phyloP scores from a whole-genome alignment of 2,888 invertebrate genomes.

The Gastrophysa polygoni region DNA sequence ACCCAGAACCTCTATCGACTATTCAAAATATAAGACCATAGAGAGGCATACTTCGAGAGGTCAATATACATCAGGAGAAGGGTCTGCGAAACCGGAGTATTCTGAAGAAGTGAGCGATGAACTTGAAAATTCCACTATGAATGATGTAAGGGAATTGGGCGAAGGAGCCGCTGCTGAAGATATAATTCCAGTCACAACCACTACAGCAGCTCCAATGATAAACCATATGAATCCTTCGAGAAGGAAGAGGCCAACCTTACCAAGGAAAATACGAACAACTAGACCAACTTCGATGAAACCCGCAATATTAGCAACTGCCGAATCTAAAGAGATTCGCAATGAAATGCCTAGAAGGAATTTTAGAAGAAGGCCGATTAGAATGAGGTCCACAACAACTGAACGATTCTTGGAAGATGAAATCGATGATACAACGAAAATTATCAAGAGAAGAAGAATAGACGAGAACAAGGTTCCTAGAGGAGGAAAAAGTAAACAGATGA shows the following conservation, averaged over 20 bases:
- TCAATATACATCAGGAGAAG: constrained; percentile 41
- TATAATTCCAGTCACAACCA: constrained; percentile 7
- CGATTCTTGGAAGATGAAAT: constrained; percentile 31
- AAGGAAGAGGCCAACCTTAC: constrained; percentile 37
- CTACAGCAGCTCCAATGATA: constrained; percentile 24
- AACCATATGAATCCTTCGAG: constrained; percentile 21
- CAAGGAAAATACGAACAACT: constrained; percentile 25
- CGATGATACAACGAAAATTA: constrained; percentile 35
- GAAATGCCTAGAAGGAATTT: constrained; percentile 45
- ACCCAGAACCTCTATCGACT: constrained; percentile 53
- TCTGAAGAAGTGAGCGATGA: too few relatives aligned
- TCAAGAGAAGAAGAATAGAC: constrained; percentile 33
- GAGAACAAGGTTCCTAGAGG: neutral
- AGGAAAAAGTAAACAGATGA: neutral
- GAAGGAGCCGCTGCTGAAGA: constrained; percentile 7
- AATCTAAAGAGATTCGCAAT: constrained; percentile 10
- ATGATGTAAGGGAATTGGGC: too few relatives aligned
- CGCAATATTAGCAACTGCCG: neutral
- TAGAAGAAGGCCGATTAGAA: constrained; percentile 45
- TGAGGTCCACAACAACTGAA: constrained; percentile 39
- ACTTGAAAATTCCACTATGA: too few relatives aligned
- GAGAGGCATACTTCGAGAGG: constrained; percentile 43
- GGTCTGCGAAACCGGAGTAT: neutral
- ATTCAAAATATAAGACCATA: constrained; percentile 56
- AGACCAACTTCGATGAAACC: neutral